Base-by-base conservation (phyloP, 2,888 invertebrate species). In the Acrobasis suavella region DNA sequence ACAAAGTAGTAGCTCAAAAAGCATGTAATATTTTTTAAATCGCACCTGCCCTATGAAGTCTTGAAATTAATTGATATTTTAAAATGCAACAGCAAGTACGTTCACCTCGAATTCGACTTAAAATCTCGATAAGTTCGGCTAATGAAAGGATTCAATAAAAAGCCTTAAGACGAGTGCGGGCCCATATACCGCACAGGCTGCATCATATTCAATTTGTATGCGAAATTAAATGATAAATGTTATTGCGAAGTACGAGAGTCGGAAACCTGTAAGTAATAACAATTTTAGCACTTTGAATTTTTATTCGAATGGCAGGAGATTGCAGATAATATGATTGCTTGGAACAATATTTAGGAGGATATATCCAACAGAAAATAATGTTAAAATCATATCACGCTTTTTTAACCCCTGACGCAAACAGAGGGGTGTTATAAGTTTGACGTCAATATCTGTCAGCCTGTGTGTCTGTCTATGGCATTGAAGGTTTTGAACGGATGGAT, bases 91-190 rank as follows among this genome's bases (percentile, higher is more conserved):
- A 32, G 15, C 39, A 10, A 37, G 52, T 52, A 37, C 52, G n/a
- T 52, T 52, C 52, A 52, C 52, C 52, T n/a, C 52, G n/a, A 9
- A 52, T 55, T 39, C 55, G 39, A n/a, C 39, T 39, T 39, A 55
- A 39, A 15, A 17, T 55, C 16, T 15, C 38, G 55, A 55, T 55
- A 55, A 38, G 15, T 37, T 55, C 39, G 58, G 37, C 49, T 50
- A 58, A 50, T 49, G 50, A 58, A 58, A 58, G 50, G 50, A 15
- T 50, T 50, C 58, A 49, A 58, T 49, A 58, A 58, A 58, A 37
- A 50, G 50, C 32, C 22, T 58, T 15, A 10, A 49, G 49, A 10
- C n/a, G 42, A 39, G 17, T 14, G 10, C 50, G 32, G 32, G 15
- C 9, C 49, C 46, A 10, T 42, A 10, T 58, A 42, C 52, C 17